phyloP scores from a whole-genome alignment of 2,888 invertebrate genomes.

The Exocentrus adspersus region DNA sequence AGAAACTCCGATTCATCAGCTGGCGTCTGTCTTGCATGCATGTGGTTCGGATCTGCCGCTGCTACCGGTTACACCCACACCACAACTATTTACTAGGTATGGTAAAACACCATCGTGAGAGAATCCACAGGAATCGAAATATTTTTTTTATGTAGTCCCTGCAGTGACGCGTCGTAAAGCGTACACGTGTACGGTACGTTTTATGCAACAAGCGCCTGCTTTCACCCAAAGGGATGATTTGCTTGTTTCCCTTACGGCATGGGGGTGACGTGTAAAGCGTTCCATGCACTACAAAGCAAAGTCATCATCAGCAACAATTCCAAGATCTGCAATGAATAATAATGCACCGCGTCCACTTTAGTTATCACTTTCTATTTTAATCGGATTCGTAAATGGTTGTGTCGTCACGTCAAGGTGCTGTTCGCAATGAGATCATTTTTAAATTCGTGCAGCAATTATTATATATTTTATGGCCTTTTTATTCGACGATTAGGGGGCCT shows the following conservation, averaged over 20 bases:
- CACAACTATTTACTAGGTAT: constrained; percentile 1
- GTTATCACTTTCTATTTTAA: not conserved
- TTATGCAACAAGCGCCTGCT: too few species aligned
- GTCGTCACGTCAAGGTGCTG: constrained; percentile 8
- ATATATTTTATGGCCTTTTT: not conserved
- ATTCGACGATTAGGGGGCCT: not conserved
- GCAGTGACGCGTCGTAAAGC: not conserved
- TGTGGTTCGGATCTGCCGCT: too few species aligned
- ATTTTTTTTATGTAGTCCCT: too few species aligned
- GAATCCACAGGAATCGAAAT: constrained; percentile 22
- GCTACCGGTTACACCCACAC: constrained; percentile 23
- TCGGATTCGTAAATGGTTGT: not conserved
- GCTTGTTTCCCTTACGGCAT: too few species aligned
- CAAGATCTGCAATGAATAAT: not conserved
- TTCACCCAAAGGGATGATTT: too few species aligned
- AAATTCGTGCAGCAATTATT: not conserved
- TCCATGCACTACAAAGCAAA: too few species aligned
- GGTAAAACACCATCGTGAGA: too few species aligned
- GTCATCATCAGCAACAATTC: too few species aligned
- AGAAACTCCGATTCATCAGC: too few species aligned
- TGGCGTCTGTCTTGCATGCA: too few species aligned
- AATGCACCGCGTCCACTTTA: not conserved
- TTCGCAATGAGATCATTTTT: constrained; percentile 15
- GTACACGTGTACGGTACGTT: too few species aligned
- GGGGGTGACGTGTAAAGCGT: too few species aligned